Evolutionary conservation across 2,888 invertebrate species (phyloP).

Genomic region (Arge pagana): DNA sequence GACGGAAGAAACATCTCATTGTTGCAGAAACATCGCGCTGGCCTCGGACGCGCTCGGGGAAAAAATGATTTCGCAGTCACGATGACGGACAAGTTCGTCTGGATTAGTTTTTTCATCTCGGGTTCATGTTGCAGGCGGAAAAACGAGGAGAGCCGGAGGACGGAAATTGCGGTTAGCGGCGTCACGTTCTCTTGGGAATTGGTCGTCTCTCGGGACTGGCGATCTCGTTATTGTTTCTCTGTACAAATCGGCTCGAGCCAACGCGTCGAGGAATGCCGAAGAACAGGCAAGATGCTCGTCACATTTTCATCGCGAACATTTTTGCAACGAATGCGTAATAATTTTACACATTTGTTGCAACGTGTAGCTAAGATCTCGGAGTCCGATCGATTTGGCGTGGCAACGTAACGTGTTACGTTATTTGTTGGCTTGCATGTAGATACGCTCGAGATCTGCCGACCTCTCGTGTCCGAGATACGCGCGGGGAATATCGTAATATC

Average conservation of each 20-base stretch:
- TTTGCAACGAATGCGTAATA: no score
- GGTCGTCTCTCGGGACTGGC: slow-evolving; percentile 17
- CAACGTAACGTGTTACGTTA: slow-evolving; percentile 17
- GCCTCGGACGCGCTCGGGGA: not conserved
- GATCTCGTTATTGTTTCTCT: not conserved
- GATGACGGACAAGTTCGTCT: not conserved
- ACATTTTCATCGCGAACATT: no score
- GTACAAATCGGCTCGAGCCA: no score
- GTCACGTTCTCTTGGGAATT: slow-evolving; percentile 7
- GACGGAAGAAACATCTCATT: no score
- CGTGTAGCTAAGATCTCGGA: slow-evolving; percentile 19
- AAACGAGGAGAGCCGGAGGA: slow-evolving; percentile 12
- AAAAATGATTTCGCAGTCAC: not conserved
- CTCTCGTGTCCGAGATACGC: slow-evolving; percentile 39
- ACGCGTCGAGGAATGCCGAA: no score
- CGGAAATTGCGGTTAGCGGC: slow-evolving; percentile 17
- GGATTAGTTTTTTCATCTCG: slow-evolving; percentile 3
- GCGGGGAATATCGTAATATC: slow-evolving; percentile 40
- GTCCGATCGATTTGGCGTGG: slow-evolving; percentile 12
- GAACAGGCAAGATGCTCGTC: no score
- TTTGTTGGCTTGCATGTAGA: slow-evolving; percentile 19
- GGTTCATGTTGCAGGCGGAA: slow-evolving; percentile 5
- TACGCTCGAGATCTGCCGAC: slow-evolving; percentile 33
- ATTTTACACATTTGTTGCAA: no score
- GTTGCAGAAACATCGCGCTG: no score